Conservation (phyloP, 1,140 invertebrate genomes). For the Melanaphis sacchari region DNA sequence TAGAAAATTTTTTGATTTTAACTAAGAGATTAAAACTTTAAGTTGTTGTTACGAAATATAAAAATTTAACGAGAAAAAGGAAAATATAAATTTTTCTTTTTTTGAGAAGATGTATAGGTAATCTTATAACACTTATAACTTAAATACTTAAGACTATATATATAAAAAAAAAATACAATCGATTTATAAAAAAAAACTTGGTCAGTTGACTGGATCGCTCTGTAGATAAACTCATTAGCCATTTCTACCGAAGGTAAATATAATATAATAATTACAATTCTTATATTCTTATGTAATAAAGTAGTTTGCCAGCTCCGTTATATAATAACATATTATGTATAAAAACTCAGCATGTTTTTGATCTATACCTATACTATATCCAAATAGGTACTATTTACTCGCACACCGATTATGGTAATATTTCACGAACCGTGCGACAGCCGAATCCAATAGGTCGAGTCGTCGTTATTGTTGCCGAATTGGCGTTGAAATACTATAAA, state of each 20-base stretch:
- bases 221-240: background rate
- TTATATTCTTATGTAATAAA: background rate
- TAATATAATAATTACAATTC: background rate
- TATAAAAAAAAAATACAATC: background rate
- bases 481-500: background rate
- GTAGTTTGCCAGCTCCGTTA: background rate
- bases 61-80: too few relatives aligned
- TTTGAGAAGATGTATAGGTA: background rate
- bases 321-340: constrained; percentile 13
- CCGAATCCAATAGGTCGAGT: background rate
- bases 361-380: background rate
- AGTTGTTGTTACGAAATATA: background rate
- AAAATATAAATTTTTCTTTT: background rate
- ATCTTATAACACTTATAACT: background rate
- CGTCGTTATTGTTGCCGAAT: background rate
- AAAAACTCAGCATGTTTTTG: background rate
- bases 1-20: background rate
- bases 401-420: background rate
- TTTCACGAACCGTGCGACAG: background rate
- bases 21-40: background rate
- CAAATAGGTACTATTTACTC: background rate
- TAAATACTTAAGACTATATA: background rate
- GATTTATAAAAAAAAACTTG: too few relatives aligned
- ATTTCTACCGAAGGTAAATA: background rate
- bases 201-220: background rate